Base-by-base conservation (phyloP, 1,140 invertebrate genomes). In the Zaprionus africanus region DNA sequence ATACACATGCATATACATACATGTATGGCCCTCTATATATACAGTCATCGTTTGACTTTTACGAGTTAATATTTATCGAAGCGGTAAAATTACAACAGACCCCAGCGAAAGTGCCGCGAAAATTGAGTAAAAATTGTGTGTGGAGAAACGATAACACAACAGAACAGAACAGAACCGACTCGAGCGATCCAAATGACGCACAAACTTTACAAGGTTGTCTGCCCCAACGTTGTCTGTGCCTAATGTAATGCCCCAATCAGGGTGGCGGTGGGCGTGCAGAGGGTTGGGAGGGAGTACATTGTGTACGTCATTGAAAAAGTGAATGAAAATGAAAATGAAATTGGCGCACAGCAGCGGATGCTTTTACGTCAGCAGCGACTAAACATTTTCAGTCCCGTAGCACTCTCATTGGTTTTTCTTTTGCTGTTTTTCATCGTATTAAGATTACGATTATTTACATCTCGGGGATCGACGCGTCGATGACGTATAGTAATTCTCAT, bases 151-250 rank as follows among this genome's bases (percentile, higher is more conserved):
- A 82, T 38, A 64, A 49, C 43, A 38, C 24, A 60, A 43, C 28
- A 28, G 28, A 6, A 28, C 6, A 7, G 26, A 26, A 26, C 49
- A 34, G 28, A 54, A 76, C 43, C 57, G 61, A 46, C 54, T 31
- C 51, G 28, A 70, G 43, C 9, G 31, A 31, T 31, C 31, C 76
- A 81, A 86, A 86, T 86, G 82, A 86, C 82, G 82, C 83, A 86
- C 82, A 79, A 79, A 82, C 68, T 83, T 86, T 86, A 86, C 82
- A 86, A 86, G 82, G 82, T 65, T 84, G 82, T 84, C 82, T 84
- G 80, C 41, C 49, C 36, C 60, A 22, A 22, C 2, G 22, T 22
- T 22, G 68, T 64, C 61, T 65, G 66, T 31, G 76, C 49, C 60
- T 38, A 54, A 72, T 83, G 81, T 83, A 83, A 82, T 66, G 58